Base-by-base conservation (phyloP, 2,113 vertebrate genomes). In the Protobothrops mucrosquamatus region DNA sequence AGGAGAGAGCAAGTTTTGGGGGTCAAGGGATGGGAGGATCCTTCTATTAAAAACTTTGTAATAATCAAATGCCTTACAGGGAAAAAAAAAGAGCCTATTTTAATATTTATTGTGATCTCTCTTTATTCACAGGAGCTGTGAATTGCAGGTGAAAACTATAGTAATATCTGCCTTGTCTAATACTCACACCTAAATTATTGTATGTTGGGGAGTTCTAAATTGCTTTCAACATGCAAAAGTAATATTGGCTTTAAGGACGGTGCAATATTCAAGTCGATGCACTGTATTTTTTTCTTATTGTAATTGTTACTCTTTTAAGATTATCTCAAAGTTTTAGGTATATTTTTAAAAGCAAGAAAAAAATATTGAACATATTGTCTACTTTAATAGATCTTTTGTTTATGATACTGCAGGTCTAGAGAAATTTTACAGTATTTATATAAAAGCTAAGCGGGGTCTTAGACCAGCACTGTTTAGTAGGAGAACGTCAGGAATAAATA, bases 381-480 rank as follows among this genome's bases (percentile, higher is more conserved):
- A 97, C 96, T 96, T 97, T 89, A 96, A 97, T 97, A 96, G 95
- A 93, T 94, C 93, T 96, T 96, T 96, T 95, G 96, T 97, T 98
- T 97, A 97, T 93, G 90, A 97, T 97, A 97, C 98, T 97, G 97
- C 97, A 95, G 97, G 96, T 96, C 94, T 95, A 96, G 98, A 97
- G 97, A 97, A 97, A 97, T 98, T 90, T 96, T 97, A 97, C 98
- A 98, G 98, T 98, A 98, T 98, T 99, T 98, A 98, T 98, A 96
- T 97, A 94, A 97, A 97, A 97, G 97, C 95, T 74, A 95, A 52
- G 24, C 48, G 69, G 88, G 92, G 94, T 89, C 90, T 81, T 95
- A 94, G 91, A 81, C 88, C 95, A 59, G 55, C 9, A 0, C 92
- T 93, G 89, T 81, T 91, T 92, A 92, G 95, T 92, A 92, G 95